Conservation (phyloP, 2,888 invertebrate species). For the Unio pictorum region DNA sequence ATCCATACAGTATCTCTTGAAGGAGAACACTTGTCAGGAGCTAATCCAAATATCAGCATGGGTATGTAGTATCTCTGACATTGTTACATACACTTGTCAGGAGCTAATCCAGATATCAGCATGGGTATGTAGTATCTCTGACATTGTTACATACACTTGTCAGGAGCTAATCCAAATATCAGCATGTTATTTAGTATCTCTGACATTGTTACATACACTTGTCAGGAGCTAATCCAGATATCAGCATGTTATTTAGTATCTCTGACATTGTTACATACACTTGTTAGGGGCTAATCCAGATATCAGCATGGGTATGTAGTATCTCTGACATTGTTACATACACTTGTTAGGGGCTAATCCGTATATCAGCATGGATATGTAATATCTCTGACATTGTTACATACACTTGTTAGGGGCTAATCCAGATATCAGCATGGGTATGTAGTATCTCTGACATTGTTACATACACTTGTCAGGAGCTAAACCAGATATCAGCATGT, state of each 20-base stretch:
- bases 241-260: constrained; percentile 30
- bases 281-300: constrained; percentile 15
- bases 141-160: too few species aligned
- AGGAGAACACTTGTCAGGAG: constrained; percentile 9
- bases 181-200: neutral
- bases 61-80: constrained; percentile 24
- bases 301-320: constrained; percentile 42
- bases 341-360: constrained; percentile 15
- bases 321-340: neutral
- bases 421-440: too few species aligned
- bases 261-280: too few species aligned
- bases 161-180: too few species aligned
- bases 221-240: constrained; percentile 23
- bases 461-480: too few species aligned
- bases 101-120: constrained; percentile 27
- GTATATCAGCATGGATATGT: constrained; percentile 9
- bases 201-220: constrained; percentile 1
- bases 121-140: constrained; percentile 30
- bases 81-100: constrained; percentile 1
- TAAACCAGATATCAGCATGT: too few species aligned
- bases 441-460: too few species aligned
- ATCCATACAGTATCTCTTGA: constrained; percentile 28
- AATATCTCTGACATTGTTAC: too few species aligned
- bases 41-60: constrained; percentile 35
- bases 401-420: too few species aligned